phyloP scores from a whole-genome alignment of 2,888 invertebrate species.

The Drosophila testacea region DNA sequence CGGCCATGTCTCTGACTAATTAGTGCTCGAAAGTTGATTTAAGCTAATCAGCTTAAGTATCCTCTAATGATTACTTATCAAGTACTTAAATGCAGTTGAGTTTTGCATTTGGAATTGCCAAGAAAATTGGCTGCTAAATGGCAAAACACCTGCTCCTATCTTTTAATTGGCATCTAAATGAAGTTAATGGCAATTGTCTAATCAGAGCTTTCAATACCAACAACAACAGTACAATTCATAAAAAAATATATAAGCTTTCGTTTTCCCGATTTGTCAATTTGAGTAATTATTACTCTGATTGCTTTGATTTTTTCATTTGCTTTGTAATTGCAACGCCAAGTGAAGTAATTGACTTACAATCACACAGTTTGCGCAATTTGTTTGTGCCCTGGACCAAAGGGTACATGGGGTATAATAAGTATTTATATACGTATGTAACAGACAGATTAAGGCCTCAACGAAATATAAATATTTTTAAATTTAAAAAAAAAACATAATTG shows the following conservation, averaged over 20 bases:
- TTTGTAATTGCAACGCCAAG: constrained; percentile 50
- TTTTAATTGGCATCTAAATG: constrained; percentile 60
- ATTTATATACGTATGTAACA: background rate
- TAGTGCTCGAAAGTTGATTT: constrained; percentile 43
- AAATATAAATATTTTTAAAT: too few species aligned
- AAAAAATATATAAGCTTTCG: constrained; percentile 36
- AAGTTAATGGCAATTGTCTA: constrained; percentile 45
- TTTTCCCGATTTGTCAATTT: constrained; percentile 59
- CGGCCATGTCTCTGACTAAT: constrained; percentile 56
- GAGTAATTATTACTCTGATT: constrained; percentile 43
- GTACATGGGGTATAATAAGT: background rate
- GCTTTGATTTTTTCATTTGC: constrained; percentile 24
- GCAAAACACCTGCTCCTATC: constrained; percentile 33
- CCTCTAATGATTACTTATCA: constrained; percentile 31
- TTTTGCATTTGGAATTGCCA: constrained; percentile 8
- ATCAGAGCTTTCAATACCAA: constrained; percentile 17
- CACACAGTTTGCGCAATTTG: constrained; percentile 27
- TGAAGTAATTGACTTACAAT: constrained; percentile 46
- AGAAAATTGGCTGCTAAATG: constrained; percentile 10
- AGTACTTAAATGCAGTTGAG: constrained; percentile 12
- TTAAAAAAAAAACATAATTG: too few species aligned
- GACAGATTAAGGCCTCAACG: background rate
- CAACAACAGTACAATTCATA: background rate
- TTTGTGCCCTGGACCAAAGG: constrained; percentile 10
- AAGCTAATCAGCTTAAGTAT: constrained; percentile 12